Evolutionary conservation across 2,113 vertebrate species (phyloP).

Genomic region (Silurus meridionalis): DNA sequence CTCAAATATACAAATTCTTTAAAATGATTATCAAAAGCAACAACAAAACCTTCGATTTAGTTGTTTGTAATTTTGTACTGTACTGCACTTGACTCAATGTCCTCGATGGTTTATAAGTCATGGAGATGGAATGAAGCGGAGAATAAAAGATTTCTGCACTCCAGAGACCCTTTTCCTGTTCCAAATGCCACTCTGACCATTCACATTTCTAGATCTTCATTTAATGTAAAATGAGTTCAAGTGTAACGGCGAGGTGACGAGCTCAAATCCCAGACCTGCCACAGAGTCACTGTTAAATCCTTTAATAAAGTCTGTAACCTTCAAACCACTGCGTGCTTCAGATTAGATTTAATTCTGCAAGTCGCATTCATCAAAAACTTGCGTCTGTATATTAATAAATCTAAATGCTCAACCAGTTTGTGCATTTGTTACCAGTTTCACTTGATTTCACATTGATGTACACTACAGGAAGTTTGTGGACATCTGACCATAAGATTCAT

Average conservation of each 20-base stretch:
- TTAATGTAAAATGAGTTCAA: neutral
- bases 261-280: slow-evolving; percentile 3
- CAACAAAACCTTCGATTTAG: too few species aligned
- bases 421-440: slow-evolving; percentile 8
- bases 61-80: neutral
- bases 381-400: slow-evolving; percentile 26
- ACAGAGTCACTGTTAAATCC: neutral
- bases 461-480: too few species aligned
- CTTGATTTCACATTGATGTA: neutral
- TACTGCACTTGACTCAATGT: neutral
- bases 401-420: neutral
- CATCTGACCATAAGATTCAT: too few species aligned
- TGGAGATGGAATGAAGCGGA: neutral
- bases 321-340: neutral
- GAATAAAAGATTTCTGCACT: neutral
- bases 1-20: too few species aligned
- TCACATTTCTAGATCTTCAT: neutral
- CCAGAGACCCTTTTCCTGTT: too few species aligned
- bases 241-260: neutral
- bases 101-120: neutral
- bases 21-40: too few species aligned
- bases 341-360: neutral
- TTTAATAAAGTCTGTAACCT: slow-evolving; percentile 24
- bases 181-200: neutral
- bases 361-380: slow-evolving; percentile 25